These are phyloP conservation scores for Unio delphinus DNA, from an alignment of 2,888 invertebrate genomes.

Conservation along the genomic window DNA sequence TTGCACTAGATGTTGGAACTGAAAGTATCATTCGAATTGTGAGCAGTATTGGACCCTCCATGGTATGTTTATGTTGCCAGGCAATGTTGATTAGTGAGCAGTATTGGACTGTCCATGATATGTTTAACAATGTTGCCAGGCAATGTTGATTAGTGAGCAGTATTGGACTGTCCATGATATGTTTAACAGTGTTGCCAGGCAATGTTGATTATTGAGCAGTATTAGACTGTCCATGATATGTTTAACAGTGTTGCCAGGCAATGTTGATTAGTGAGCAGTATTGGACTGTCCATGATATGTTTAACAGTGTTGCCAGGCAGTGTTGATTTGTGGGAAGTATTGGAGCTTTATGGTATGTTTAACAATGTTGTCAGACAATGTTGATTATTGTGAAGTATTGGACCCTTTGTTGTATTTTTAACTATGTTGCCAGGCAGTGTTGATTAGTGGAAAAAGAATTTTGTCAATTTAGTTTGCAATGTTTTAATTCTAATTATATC, in stretches of 20 bases:
- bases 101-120: slow-evolving; percentile 63
- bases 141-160: slow-evolving; percentile 51
- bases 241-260: too few relatives aligned
- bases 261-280: slow-evolving; percentile 42
- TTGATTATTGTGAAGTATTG: too few relatives aligned
- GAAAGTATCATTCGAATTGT: slow-evolving; percentile 63
- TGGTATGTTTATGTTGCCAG: slow-evolving; percentile 9
- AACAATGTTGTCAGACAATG: too few relatives aligned
- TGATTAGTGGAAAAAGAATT: too few relatives aligned
- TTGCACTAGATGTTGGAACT: slow-evolving; percentile 58
- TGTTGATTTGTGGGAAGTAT: too few relatives aligned
- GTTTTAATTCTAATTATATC: too few relatives aligned
- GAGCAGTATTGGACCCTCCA: slow-evolving; percentile 58
- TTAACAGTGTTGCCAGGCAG: background rate
- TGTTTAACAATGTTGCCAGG: slow-evolving; percentile 5
- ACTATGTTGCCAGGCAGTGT: too few relatives aligned
- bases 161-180: slow-evolving; percentile 62
- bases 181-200: slow-evolving; percentile 2
- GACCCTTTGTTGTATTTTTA: too few relatives aligned
- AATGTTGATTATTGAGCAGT: slow-evolving; percentile 32
- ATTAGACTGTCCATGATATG: too few relatives aligned
- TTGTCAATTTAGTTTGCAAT: too few relatives aligned
- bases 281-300: slow-evolving; percentile 62
- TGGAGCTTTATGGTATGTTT: too few relatives aligned
- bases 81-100: slow-evolving; percentile 47